A percentile compares a stretch with the other conserved stretches of the same genome.
Evolutionary conservation across 2,797 vertebrate genomes (phyloP).

Genomic region (Melopsittacus undulatus): DNA sequence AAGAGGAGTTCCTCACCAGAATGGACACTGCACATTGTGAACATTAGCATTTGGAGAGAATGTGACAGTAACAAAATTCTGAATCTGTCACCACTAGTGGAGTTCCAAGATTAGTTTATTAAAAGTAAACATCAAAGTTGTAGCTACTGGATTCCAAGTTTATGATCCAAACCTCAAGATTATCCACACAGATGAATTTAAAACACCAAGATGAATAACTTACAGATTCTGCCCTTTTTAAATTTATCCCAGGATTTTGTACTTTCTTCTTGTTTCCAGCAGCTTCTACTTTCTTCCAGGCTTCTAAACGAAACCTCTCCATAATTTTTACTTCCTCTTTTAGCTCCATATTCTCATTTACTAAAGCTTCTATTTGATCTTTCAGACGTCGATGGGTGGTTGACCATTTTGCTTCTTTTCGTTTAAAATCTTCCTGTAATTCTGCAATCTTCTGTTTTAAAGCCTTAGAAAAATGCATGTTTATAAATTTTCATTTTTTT

Average conservation of each 20-base stretch:
- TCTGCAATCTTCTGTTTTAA: conserved; percentile 89
- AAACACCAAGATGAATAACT: conserved; percentile 34
- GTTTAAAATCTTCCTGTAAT: conserved; percentile 90
- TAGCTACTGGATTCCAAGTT: not conserved
- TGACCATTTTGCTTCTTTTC: conserved; percentile 90
- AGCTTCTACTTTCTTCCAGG: conserved; percentile 84
- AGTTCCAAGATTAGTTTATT: not conserved
- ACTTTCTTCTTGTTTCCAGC: conserved; percentile 60
- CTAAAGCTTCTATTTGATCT: conserved; percentile 88
- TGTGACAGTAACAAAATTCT: not conserved
- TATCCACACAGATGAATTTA: not conserved
- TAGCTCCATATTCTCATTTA: conserved; percentile 85
- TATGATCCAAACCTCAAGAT: not conserved
- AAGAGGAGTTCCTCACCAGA: not conserved
- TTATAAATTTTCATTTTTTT: not conserved
- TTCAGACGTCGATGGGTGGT: conserved; percentile 84
- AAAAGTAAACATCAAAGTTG: not conserved
- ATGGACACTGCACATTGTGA: not conserved
- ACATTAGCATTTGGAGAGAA: not conserved
- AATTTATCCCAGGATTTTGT: conserved; percentile 11
- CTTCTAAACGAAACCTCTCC: conserved; percentile 88
- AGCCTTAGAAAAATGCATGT: conserved; percentile 68
- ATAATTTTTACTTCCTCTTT: conserved; percentile 86
- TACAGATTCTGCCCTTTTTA: conserved; percentile 67
- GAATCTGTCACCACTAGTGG: not conserved